Evolutionary conservation across 2,113 vertebrate genomes (phyloP).

Genomic region (Rhabdornis inornatus): DNA sequence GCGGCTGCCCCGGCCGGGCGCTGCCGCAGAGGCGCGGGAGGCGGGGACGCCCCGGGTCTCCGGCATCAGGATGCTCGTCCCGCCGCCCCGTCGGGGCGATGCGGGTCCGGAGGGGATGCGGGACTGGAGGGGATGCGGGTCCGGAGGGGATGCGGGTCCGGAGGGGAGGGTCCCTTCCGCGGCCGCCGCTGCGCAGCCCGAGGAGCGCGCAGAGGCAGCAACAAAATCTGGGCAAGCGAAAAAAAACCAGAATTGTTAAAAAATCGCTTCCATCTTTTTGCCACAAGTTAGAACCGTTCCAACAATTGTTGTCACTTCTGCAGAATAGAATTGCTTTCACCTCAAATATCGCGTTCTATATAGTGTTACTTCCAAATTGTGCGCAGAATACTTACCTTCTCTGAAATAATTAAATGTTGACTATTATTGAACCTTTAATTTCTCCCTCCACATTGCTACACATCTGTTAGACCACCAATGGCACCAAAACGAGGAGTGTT

Average conservation of each 20-base stretch:
- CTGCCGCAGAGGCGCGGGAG: not conserved
- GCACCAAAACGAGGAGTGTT: not conserved
- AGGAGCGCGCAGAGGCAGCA: not conserved
- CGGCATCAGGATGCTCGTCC: not conserved
- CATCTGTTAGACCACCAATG: not conserved
- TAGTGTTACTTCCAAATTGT: rapidly evolving
- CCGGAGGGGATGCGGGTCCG: not conserved
- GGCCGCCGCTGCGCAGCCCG: not conserved
- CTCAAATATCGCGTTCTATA: rapidly evolving
- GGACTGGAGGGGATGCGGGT: too few relatives aligned
- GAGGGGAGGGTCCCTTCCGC: not conserved
- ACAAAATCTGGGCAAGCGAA: not conserved
- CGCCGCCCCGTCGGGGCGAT: too few relatives aligned
- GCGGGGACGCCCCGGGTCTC: not conserved
- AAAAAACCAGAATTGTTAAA: not conserved
- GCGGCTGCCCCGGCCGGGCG: not conserved
- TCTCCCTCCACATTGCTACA: too few relatives aligned
- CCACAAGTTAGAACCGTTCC: not conserved
- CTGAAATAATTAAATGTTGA: not conserved
- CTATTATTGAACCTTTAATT: not conserved
- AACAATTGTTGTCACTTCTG: not conserved
- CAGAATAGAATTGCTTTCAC: rapidly evolving
- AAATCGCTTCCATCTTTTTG: not conserved
- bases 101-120: too few relatives aligned
- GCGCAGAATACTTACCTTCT: rapidly evolving